These are phyloP conservation scores for Cantharis nigra DNA, from an alignment of 2,888 invertebrate species.

Conservation along the genomic window DNA sequence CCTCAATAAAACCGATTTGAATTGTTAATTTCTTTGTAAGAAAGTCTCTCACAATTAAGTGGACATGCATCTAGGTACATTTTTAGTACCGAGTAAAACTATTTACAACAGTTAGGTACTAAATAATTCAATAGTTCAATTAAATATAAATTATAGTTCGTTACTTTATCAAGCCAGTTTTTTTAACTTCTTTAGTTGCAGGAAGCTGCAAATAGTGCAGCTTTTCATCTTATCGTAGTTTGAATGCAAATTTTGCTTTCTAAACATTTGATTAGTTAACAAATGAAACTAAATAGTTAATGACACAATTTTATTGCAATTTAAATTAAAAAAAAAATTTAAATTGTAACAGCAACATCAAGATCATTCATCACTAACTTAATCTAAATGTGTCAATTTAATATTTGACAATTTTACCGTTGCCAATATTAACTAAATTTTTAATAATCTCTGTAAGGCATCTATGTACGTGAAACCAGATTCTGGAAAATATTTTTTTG, in stretches of 20 bases:
- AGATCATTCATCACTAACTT: neutral
- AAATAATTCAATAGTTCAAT: neutral
- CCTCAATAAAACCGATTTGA: neutral
- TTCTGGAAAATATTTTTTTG: neutral
- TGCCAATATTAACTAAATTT: neutral
- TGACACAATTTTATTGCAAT: neutral
- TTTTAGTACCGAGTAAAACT: neutral
- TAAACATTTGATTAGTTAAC: neutral
- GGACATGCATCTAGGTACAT: neutral
- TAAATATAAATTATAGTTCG: neutral
- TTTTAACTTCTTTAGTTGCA: neutral
- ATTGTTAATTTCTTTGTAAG: neutral
- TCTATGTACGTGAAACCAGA: neutral
- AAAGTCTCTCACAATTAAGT: neutral
- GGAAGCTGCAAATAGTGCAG: neutral
- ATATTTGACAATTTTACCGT: neutral
- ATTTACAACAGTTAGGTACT: neutral
- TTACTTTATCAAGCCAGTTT: neutral
- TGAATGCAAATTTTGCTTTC: neutral
- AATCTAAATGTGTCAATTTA: neutral
- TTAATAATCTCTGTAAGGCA: neutral
- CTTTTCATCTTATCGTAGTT: neutral
- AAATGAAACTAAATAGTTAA: neutral
- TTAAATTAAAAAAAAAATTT: neutral
- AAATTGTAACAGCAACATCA: neutral